A percentile compares a stretch with the other conserved stretches of the same genome.
Conservation (phyloP, 2,888 invertebrate species). For the Cactoblastis cactorum region DNA sequence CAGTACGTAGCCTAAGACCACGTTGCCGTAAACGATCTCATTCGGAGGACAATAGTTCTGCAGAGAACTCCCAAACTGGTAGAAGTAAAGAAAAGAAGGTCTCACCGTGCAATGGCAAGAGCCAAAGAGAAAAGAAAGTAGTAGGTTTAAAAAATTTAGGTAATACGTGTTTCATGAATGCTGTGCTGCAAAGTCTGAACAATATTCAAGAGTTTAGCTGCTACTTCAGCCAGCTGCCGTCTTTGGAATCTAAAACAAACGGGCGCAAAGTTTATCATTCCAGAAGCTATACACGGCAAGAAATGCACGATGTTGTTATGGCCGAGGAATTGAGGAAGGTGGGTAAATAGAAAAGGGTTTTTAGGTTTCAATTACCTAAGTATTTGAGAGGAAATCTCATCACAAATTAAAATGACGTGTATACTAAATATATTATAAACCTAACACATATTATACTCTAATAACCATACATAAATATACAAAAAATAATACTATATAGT, state of each 20-base stretch:
- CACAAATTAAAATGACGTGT: too few species aligned
- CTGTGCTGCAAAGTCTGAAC: constrained; percentile 89
- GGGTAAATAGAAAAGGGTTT: too few species aligned
- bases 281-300: constrained; percentile 81
- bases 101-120: constrained; percentile 64
- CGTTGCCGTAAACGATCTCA: constrained; percentile 81
- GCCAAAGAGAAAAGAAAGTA: constrained; percentile 80
- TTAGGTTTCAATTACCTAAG: too few species aligned
- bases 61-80: constrained; percentile 61
- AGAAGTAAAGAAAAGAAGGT: constrained; percentile 56
- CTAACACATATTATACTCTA: too few species aligned
- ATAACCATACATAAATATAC: too few species aligned
- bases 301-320: constrained; percentile 84
- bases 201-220: constrained; percentile 91
- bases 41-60: constrained; percentile 75
- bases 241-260: constrained; percentile 81
- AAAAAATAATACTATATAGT: too few species aligned
- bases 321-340: constrained; percentile 89
- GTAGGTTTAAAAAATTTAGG: constrained; percentile 89
- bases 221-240: constrained; percentile 88
- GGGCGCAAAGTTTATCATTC: constrained; percentile 81
- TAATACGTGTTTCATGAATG: constrained; percentile 93
- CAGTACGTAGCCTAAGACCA: constrained; percentile 77
- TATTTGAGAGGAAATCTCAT: too few species aligned
- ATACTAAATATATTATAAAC: too few species aligned